A percentile compares a stretch with the other conserved stretches of the same genome.
Evolutionary conservation across 2,797 vertebrate species (phyloP).

Genomic region (Clarias pachynema): DNA sequence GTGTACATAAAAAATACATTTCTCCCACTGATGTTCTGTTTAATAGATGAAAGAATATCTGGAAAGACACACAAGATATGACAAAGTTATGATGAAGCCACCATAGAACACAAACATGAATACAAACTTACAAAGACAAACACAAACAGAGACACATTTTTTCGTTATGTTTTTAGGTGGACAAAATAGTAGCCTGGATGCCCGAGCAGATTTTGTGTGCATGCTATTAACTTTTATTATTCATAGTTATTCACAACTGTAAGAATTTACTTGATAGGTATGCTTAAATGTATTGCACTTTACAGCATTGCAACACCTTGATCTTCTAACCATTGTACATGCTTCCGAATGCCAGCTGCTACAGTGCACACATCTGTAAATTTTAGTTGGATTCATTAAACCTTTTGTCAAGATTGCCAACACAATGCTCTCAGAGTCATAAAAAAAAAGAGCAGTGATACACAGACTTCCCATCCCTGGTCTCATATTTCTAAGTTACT

Average conservation of each 20-base stretch:
- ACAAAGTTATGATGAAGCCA: neutral
- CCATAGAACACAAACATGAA: neutral
- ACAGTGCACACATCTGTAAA: neutral
- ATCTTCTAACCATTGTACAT: neutral
- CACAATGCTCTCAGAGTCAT: neutral
- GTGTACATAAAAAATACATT: slow-evolving; percentile 23
- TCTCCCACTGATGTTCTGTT: slow-evolving; percentile 14
- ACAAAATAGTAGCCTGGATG: neutral
- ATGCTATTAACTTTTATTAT: neutral
- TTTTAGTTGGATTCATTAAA: neutral
- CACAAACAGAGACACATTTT: neutral
- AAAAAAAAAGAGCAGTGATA: neutral
- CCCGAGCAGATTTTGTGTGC: neutral
- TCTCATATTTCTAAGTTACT: too few species aligned
- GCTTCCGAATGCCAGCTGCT: neutral
- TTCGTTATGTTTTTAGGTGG: neutral
- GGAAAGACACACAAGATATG: neutral
- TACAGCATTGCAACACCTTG: neutral
- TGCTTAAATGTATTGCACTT: neutral
- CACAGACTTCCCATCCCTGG: neutral
- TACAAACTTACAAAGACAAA: neutral
- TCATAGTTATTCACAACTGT: neutral
- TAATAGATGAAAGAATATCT: slow-evolving; percentile 21
- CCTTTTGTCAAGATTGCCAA: neutral
- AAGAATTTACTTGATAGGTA: neutral